phyloP scores from a whole-genome alignment of 2,888 invertebrate species.

The Leucophenga montana region DNA sequence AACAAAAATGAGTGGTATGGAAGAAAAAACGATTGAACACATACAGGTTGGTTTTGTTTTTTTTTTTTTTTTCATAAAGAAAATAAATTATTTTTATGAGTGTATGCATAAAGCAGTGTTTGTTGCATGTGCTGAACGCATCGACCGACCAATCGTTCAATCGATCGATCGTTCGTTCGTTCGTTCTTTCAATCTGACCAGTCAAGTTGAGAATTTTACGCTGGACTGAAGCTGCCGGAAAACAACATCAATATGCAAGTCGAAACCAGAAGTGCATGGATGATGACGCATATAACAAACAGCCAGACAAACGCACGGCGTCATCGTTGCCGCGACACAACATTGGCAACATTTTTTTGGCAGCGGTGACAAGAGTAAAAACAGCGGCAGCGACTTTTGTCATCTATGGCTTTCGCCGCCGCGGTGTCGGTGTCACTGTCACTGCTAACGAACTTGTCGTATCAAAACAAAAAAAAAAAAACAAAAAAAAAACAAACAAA shows the following conservation, averaged over 20 bases:
- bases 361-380: neutral
- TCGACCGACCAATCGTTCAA: no score
- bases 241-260: constrained; percentile 7
- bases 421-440: constrained; percentile 4
- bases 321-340: neutral
- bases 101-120: no score
- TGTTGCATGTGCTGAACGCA: no score
- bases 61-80: no score
- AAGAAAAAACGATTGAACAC: no score
- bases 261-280: neutral
- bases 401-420: neutral
- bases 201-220: neutral
- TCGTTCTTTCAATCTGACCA: constrained; percentile 3
- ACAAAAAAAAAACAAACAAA: neutral
- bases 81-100: no score
- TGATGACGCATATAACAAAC: neutral
- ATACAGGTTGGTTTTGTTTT: no score
- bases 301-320: neutral
- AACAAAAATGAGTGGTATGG: no score
- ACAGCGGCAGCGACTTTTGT: neutral
- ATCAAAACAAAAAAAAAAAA: neutral
- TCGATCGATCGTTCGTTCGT: neutral
- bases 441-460: neutral
- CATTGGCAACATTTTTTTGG: neutral
- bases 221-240: constrained; percentile 8